Percentiles rank a stretch among this genome's conserved stretches.
phyloP scores from a whole-genome alignment of 2,888 invertebrate genomes.

The Acholoe squamosa region DNA sequence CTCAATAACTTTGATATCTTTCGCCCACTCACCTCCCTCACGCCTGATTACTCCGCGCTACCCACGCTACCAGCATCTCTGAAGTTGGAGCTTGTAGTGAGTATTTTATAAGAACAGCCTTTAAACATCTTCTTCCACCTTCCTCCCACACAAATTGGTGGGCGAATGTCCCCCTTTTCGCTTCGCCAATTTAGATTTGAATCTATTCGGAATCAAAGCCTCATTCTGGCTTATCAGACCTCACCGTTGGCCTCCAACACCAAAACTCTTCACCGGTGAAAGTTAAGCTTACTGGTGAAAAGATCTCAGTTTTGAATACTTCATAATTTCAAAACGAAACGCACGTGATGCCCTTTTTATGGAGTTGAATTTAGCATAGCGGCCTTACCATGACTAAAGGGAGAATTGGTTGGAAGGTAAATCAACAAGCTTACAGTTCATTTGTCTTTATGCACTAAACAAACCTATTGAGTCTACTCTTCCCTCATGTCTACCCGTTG shows the following conservation, averaged over 20 bases:
- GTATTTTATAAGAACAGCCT: background rate
- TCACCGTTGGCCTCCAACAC: background rate
- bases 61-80: background rate
- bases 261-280: background rate
- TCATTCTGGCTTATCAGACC: background rate
- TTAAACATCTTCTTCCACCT: background rate
- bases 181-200: background rate
- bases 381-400: too few relatives aligned
- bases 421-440: too few relatives aligned
- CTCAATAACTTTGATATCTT: background rate
- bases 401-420: too few relatives aligned
- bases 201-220: background rate
- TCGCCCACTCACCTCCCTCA: background rate
- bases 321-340: too few relatives aligned
- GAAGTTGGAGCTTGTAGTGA: background rate
- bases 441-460: too few relatives aligned
- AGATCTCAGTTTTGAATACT: too few relatives aligned
- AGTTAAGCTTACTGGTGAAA: background rate
- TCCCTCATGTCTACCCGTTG: too few relatives aligned
- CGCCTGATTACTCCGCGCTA: background rate
- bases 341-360: too few relatives aligned
- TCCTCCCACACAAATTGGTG: background rate
- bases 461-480: too few relatives aligned
- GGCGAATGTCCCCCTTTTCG: background rate
- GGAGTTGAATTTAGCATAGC: too few relatives aligned